Evolutionary conservation across 2,797 vertebrate genomes (phyloP), one percentile per base, ranked within the genome.

Genomic region (Pangasius macronema): DNA sequence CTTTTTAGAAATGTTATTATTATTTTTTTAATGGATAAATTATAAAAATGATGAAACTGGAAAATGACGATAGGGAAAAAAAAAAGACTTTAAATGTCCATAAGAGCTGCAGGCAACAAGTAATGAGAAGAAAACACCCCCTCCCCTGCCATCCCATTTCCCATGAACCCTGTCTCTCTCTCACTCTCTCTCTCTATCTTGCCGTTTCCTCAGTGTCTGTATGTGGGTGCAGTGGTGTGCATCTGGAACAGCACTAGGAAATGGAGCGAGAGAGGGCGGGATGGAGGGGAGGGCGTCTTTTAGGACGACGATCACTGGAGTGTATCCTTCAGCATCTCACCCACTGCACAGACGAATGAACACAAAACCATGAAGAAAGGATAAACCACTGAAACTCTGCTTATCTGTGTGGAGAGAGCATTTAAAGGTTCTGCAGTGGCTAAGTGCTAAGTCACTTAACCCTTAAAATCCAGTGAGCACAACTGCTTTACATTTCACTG

Each of bases 341-440:
- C 82, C 87, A 82, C 85, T 88, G 59, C 33, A 88, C 85, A 86
- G 65, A 85, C 67, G 46, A 87, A 84, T 88, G 85, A 87, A 90
- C 85, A 86, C 77, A 88, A 86, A 81, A 33, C 65, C 75, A 75
- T 79, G 67, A 86, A 65, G 68, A 63, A 77, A 68, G 77, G 77
- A 75, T 59, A 68, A 89, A 86, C 85, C 70, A 84, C 82, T 55
- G 46, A 83, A 70, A 83, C 82, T 55, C 82, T 36, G 51, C 49
- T 84, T 84, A 84, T 72, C 82, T 84, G 82, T 84, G 33, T 55
- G 33, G 22, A 36, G 49, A 55, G 49, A 70, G 65, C 82, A 27
- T 55, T 83, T 55, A 84, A 84, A 24, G 30, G 65, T 39, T 83
- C 82, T 7, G 0, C 22, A 24, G 49, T 36, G 49, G 51, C 51